These are phyloP conservation scores for Cacatua alba DNA, from an alignment of 2,113 vertebrate species.

Conservation along the genomic window DNA sequence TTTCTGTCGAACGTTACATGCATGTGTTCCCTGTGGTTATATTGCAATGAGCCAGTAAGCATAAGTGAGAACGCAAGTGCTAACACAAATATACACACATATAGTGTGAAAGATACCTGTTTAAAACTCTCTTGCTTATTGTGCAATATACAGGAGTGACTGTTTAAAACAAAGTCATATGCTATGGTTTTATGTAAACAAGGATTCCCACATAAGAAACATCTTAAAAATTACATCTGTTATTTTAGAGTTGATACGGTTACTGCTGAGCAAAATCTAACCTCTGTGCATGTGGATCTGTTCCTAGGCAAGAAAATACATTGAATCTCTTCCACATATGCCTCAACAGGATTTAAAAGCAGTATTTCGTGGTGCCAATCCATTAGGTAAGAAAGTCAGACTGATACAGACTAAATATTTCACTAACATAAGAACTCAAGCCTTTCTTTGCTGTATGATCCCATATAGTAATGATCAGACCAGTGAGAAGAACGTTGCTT, in stretches of 20 bases:
- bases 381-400: constrained; percentile 83
- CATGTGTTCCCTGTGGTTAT: background rate
- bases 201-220: background rate
- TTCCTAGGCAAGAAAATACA: constrained; percentile 93
- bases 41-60: background rate
- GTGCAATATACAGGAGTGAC: background rate
- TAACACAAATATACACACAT: background rate
- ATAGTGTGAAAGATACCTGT: background rate
- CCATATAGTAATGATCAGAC: background rate
- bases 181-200: background rate
- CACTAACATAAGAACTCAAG: background rate
- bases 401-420: background rate
- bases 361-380: constrained; percentile 92
- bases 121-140: background rate
- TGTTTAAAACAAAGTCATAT: background rate
- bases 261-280: constrained; percentile 11
- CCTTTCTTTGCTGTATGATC: background rate
- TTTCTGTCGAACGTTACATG: background rate
- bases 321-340: constrained; percentile 96
- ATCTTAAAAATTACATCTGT: background rate
- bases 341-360: constrained; percentile 94
- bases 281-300: background rate
- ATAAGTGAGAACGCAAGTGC: background rate
- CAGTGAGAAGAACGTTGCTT: background rate
- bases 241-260: background rate